Percentiles rank a stretch among this genome's conserved stretches.
Evolutionary conservation across 2,888 invertebrate genomes (phyloP).

Genomic region (Fragum fragum): DNA sequence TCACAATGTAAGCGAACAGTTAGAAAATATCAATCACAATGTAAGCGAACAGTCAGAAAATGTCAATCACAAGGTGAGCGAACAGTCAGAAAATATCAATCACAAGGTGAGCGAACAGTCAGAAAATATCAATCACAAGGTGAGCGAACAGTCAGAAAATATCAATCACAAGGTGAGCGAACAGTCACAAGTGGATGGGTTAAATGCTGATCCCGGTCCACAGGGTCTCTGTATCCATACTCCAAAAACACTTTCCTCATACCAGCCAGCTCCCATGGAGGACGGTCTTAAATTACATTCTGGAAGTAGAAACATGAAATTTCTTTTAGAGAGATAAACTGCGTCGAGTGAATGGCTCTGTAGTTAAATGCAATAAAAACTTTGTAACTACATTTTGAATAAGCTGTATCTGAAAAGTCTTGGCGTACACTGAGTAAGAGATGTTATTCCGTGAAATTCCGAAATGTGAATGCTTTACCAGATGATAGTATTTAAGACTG

Average conservation of each 20-base stretch:
- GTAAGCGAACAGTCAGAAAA: not conserved
- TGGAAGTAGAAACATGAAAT: slow-evolving; percentile 29
- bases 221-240: slow-evolving; percentile 65
- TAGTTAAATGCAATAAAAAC: no score
- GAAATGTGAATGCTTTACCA: no score
- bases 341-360: no score
- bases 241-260: slow-evolving; percentile 64
- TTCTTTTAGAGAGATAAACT: no score
- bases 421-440: no score
- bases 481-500: no score
- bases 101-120: not conserved
- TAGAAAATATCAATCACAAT: not conserved
- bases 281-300: slow-evolving; percentile 66
- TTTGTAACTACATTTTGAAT: no score
- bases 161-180: slow-evolving; percentile 37
- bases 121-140: not conserved
- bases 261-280: slow-evolving; percentile 50
- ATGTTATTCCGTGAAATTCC: no score
- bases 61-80: not conserved
- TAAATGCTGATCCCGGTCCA: slow-evolving; percentile 64
- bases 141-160: not conserved
- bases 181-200: slow-evolving; percentile 64
- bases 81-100: not conserved
- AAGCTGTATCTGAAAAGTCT: no score
- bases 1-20: not conserved